Conservation (phyloP, 2,113 vertebrate species). For the Corythaixoides concolor region DNA sequence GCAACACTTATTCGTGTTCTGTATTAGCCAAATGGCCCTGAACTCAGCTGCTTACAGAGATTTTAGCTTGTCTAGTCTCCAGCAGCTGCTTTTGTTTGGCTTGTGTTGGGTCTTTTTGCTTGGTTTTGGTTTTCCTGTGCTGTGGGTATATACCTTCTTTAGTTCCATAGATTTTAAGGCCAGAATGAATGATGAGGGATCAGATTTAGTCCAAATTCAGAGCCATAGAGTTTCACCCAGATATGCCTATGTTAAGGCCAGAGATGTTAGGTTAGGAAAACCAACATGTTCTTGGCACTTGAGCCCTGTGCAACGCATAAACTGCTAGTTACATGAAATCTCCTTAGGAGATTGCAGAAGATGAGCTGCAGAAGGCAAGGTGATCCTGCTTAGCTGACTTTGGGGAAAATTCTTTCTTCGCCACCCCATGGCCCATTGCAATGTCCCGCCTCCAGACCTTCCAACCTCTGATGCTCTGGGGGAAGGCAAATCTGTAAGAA, state of each 20-base stretch:
- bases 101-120: not conserved
- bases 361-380: not conserved
- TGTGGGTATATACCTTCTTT: not conserved
- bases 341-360: not conserved
- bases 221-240: not conserved
- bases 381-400: not conserved
- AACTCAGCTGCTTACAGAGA: not conserved
- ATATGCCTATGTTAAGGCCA: not conserved
- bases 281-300: not conserved
- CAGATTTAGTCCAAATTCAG: not conserved
- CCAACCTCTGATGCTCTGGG: not conserved
- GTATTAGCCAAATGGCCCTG: not conserved
- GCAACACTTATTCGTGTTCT: not conserved
- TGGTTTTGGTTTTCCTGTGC: not conserved
- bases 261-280: not conserved
- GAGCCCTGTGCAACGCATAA: not conserved
- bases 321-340: not conserved
- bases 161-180: not conserved
- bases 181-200: not conserved
- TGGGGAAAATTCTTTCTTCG: not conserved
- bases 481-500: not conserved
- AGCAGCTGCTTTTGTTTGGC: not conserved
- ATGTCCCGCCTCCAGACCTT: not conserved
- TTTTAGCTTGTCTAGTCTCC: constrained; percentile 1
- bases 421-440: not conserved